Conservation (phyloP, 2,888 invertebrate species). For the Dynastes hyllus region DNA sequence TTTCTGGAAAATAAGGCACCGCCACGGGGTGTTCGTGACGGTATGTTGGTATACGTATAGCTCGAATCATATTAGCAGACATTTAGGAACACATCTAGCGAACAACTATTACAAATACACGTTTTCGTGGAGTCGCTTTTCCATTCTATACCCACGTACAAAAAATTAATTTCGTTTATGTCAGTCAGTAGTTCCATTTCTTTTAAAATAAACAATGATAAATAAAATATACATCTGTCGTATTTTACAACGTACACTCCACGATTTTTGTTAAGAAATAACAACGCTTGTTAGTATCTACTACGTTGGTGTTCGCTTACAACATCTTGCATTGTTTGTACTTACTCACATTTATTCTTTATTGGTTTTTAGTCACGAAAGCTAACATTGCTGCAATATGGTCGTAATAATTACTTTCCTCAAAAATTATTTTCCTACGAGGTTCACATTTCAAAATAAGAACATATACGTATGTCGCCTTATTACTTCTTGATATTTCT, state of each 20-base stretch:
- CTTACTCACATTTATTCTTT: neutral
- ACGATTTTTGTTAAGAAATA: constrained; percentile 26
- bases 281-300: neutral
- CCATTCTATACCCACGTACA: constrained; percentile 4
- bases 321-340: constrained; percentile 16
- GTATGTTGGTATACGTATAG: constrained; percentile 1
- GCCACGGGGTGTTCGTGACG: constrained; percentile 35
- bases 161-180: constrained; percentile 14
- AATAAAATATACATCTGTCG: constrained; percentile 19
- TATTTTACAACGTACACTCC: neutral
- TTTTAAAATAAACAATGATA: constrained; percentile 15
- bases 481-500: too few relatives aligned
- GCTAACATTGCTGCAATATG: neutral
- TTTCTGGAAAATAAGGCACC: constrained; percentile 35
- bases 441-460: too few relatives aligned
- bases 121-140: constrained; percentile 20
- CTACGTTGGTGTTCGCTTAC: constrained; percentile 17
- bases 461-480: too few relatives aligned
- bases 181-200: constrained; percentile 8
- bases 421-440: too few relatives aligned
- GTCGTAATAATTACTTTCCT: neutral
- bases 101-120: constrained; percentile 28
- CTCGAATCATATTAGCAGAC: constrained; percentile 22
- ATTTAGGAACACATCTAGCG: constrained; percentile 30
- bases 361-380: neutral